Conservation (phyloP, 2,113 vertebrate genomes). For the Gopherus evgoodei region DNA sequence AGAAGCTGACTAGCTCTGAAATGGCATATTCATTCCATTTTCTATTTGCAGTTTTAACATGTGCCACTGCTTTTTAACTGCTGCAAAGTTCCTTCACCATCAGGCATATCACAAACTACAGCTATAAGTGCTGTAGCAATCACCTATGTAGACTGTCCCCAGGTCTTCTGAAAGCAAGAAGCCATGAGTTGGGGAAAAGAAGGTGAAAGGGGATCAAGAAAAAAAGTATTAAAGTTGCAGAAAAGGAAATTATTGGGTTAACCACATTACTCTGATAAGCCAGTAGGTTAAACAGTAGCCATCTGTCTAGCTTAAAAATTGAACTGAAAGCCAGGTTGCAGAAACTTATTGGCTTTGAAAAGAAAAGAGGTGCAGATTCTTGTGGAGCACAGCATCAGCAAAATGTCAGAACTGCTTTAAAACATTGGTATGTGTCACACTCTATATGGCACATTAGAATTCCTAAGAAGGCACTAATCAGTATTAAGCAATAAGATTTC, state of each 20-base stretch:
- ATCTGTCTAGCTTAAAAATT: not conserved
- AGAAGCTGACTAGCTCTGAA: not conserved
- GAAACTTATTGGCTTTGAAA: conserved; percentile 49
- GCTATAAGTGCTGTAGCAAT: not conserved
- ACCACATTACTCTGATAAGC: not conserved
- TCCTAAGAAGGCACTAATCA: conserved; percentile 63
- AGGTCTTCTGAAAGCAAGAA: not conserved
- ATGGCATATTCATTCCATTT: not conserved
- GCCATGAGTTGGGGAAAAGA: not conserved
- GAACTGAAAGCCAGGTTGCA: conserved; percentile 30
- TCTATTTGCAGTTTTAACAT: not conserved
- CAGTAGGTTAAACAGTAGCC: not conserved
- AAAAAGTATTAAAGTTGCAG: not conserved
- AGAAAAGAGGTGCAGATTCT: not conserved
- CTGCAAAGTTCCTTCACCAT: not conserved
- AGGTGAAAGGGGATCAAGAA: not conserved
- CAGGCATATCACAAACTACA: not conserved
- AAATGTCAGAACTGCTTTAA: conserved; percentile 4
- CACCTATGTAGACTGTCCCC: not conserved
- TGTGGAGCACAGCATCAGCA: not conserved
- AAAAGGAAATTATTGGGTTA: not conserved
- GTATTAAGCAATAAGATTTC: conserved; percentile 73
- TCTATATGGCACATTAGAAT: conserved; percentile 64
- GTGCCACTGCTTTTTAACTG: not conserved
- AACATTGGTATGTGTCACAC: not conserved